A percentile compares a stretch with the other conserved stretches of the same genome.
Evolutionary conservation across 2,888 invertebrate species (phyloP).

Genomic region (Chironomus riparius): DNA sequence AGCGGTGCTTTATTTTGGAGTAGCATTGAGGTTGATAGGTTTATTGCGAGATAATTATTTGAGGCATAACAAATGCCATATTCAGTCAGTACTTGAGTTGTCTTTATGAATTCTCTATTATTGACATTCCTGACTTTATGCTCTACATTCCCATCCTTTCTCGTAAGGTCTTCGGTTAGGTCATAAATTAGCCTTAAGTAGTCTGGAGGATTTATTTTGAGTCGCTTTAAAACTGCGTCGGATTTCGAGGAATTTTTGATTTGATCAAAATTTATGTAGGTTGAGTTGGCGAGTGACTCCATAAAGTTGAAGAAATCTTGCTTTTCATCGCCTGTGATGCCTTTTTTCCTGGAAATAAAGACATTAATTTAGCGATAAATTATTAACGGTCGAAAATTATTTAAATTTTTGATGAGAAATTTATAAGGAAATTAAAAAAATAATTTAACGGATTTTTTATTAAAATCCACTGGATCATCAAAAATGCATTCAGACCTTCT

Average conservation of each 20-base stretch:
- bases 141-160: conserved; percentile 22
- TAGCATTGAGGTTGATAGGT: conserved; percentile 34
- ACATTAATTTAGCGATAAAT: background rate
- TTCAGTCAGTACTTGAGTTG: conserved; percentile 39
- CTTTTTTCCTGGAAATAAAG: background rate
- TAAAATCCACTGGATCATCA: too few relatives aligned
- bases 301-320: conserved; percentile 34
- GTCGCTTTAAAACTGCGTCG: conserved; percentile 31
- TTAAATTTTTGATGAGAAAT: background rate
- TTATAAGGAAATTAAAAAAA: background rate
- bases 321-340: conserved; percentile 9
- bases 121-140: conserved; percentile 33
- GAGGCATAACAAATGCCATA: conserved; percentile 40
- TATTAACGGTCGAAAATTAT: background rate
- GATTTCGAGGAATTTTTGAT: conserved; percentile 35
- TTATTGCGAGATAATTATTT: conserved; percentile 33
- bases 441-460: background rate
- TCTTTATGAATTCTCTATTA: conserved; percentile 31
- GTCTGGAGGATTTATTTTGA: conserved; percentile 34
- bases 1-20: background rate
- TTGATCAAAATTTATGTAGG: conserved; percentile 38
- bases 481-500: background rate
- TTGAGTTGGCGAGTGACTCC: conserved; percentile 40
- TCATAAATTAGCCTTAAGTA: conserved; percentile 41
- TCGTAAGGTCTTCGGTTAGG: conserved; percentile 34